Percentiles rank a stretch among this genome's conserved stretches.
phyloP scores from a whole-genome alignment of 2,888 invertebrate species.

The Anarsia innoxiella region DNA sequence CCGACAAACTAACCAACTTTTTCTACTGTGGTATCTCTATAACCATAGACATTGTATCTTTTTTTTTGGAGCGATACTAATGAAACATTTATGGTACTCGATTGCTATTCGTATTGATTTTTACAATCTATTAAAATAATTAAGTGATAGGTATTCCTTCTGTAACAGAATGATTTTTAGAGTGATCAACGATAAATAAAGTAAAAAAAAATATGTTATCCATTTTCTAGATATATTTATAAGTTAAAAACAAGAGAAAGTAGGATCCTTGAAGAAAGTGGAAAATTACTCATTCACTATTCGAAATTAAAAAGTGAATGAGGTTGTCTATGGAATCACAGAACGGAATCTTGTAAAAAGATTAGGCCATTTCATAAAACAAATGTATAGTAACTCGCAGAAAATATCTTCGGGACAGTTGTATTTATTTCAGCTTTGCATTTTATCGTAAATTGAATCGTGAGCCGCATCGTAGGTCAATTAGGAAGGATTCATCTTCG shows the following conservation, averaged over 20 bases:
- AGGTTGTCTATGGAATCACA: constrained; percentile 71
- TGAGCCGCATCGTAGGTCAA: constrained; percentile 64
- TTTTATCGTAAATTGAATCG: constrained; percentile 73
- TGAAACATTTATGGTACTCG: too few species aligned
- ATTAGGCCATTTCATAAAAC: constrained; percentile 77
- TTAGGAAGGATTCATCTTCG: constrained; percentile 66
- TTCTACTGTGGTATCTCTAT: background rate
- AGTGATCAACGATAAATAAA: background rate
- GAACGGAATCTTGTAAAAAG: constrained; percentile 77
- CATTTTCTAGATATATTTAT: too few species aligned
- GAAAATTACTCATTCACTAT: constrained; percentile 47
- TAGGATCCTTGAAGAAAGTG: constrained; percentile 38
- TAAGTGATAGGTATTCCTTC: too few species aligned
- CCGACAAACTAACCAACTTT: too few species aligned
- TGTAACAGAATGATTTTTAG: background rate
- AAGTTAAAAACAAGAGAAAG: constrained; percentile 26
- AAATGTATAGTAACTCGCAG: constrained; percentile 76
- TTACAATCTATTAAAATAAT: too few species aligned
- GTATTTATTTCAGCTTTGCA: constrained; percentile 75
- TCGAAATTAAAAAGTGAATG: constrained; percentile 60
- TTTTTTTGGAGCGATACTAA: too few species aligned
- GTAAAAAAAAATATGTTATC: background rate
- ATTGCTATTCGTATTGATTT: too few species aligned
- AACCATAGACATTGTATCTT: background rate
- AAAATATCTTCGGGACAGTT: constrained; percentile 74